phyloP scores from a whole-genome alignment of 2,113 vertebrate genomes.

The Hiodon alosoides region DNA sequence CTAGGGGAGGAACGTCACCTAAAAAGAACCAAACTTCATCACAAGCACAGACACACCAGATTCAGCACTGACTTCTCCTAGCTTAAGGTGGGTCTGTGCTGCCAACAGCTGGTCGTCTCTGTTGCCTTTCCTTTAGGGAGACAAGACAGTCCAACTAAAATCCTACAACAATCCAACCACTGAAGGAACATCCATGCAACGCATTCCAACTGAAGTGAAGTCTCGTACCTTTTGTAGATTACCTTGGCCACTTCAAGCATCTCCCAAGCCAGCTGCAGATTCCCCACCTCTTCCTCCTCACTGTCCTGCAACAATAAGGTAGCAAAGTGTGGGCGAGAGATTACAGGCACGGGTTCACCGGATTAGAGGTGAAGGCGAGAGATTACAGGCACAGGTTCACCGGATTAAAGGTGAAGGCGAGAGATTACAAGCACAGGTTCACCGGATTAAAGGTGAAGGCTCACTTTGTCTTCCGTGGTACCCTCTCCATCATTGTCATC shows the following conservation, averaged over 20 bases:
- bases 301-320: slow-evolving; percentile 63
- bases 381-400: too few relatives aligned
- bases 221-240: slow-evolving; percentile 85
- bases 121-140: slow-evolving; percentile 59
- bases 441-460: not conserved
- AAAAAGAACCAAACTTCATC: not conserved
- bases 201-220: not conserved
- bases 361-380: not conserved
- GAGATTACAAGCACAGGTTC: not conserved
- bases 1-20: not conserved
- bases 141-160: not conserved
- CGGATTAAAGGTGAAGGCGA: not conserved
- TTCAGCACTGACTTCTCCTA: slow-evolving; percentile 78
- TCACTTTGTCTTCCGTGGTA: slow-evolving; percentile 70
- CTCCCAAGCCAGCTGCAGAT: slow-evolving; percentile 96
- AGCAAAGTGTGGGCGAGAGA: too few relatives aligned
- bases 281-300: slow-evolving; percentile 91
- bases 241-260: slow-evolving; percentile 95
- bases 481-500: slow-evolving; percentile 73
- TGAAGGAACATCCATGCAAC: not conserved
- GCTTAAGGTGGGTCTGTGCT: slow-evolving; percentile 74
- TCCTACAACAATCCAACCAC: too few relatives aligned
- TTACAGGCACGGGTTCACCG: not conserved
- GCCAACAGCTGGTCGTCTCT: slow-evolving; percentile 73
- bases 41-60: slow-evolving; percentile 58